Evolutionary conservation across 2,888 invertebrate genomes (phyloP).

Genomic region (Deilephila porcellus): DNA sequence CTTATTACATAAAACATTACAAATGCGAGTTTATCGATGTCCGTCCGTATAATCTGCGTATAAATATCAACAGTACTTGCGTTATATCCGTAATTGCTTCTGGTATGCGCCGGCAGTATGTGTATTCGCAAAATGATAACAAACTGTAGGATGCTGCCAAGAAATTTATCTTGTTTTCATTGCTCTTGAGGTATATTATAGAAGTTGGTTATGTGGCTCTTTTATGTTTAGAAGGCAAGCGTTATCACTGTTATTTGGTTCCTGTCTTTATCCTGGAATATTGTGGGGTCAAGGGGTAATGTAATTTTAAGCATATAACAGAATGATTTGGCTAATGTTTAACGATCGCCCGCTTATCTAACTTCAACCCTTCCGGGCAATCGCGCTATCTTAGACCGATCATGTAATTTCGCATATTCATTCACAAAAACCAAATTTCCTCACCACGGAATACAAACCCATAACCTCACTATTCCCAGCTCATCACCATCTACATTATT

Average conservation of each 20-base stretch:
- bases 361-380: too few relatives aligned
- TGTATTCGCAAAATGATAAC: conserved; percentile 38
- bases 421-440: too few relatives aligned
- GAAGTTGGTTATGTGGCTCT: not conserved
- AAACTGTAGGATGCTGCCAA: conserved; percentile 43
- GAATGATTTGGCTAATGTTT: not conserved
- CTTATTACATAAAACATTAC: conserved; percentile 62
- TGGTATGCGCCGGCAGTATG: conserved; percentile 13
- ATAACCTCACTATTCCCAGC: not conserved
- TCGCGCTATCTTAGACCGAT: too few relatives aligned
- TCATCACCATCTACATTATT: not conserved
- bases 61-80: conserved; percentile 32
- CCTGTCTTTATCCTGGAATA: not conserved
- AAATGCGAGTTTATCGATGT: conserved; percentile 38
- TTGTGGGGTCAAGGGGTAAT: not conserved
- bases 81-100: conserved; percentile 18
- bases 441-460: too few relatives aligned
- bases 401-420: too few relatives aligned
- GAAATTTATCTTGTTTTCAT: conserved; percentile 32
- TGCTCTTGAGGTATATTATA: conserved; percentile 9
- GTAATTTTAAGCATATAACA: not conserved
- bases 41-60: conserved; percentile 39
- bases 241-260: not conserved
- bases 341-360: not conserved
- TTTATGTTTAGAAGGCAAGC: not conserved